These are phyloP conservation scores for Bimastos eiseni DNA, from an alignment of 2,888 invertebrate genomes.

Conservation along the genomic window DNA sequence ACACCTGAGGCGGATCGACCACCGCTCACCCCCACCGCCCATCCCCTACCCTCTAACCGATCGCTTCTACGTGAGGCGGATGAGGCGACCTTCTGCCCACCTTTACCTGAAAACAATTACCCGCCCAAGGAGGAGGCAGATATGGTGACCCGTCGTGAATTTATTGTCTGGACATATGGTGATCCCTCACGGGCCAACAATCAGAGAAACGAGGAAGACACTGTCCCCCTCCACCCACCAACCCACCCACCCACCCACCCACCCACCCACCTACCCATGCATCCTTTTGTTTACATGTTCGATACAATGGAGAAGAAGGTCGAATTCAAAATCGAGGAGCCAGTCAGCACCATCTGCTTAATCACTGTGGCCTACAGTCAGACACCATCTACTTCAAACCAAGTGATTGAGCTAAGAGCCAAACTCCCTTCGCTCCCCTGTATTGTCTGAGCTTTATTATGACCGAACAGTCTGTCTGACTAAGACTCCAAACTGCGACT, in stretches of 20 bases:
- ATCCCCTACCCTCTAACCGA: background rate
- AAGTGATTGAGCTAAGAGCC: background rate
- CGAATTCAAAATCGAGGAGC: background rate
- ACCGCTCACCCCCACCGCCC: background rate
- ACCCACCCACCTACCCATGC: background rate
- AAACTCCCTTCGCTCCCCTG: background rate
- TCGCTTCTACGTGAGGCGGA: background rate
- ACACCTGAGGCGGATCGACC: background rate
- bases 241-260: background rate
- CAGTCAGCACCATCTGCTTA: background rate
- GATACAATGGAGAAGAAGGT: background rate
- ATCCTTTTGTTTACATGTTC: background rate
- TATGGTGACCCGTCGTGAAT: conserved; percentile 2
- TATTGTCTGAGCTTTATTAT: background rate
- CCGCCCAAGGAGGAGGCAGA: conserved; percentile 1
- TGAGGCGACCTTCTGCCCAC: conserved; percentile 3
- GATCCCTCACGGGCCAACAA: conserved; percentile 14
- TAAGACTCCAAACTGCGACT: background rate
- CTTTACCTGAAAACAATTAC: conserved; percentile 13
- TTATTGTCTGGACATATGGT: conserved; percentile 21
- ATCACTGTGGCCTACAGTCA: background rate
- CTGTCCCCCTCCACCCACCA: background rate
- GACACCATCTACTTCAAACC: background rate
- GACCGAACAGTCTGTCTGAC: background rate
- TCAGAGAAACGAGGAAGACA: conserved; percentile 13